Percentiles rank a stretch among this genome's conserved stretches.
Evolutionary conservation across 1,140 invertebrate species (phyloP).

Genomic region (Macrocentrus cingulum): DNA sequence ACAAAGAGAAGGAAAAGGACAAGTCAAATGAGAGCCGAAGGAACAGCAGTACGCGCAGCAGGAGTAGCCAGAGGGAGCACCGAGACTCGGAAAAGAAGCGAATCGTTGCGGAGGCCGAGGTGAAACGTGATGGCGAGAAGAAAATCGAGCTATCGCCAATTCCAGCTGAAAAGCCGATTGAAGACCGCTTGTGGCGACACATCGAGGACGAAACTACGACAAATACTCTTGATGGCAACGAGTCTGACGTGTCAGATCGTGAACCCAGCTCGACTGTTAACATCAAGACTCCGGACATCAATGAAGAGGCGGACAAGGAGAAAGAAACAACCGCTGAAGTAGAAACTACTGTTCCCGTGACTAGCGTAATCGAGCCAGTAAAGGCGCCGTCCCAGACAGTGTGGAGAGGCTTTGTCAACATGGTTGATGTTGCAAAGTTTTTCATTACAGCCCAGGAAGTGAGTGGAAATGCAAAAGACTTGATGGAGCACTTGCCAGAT

Average conservation of each 20-base stretch:
- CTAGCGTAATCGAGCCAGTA: conserved; percentile 16
- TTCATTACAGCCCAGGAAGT: conserved; percentile 81
- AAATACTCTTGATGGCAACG: conserved; percentile 54
- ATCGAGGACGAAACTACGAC: conserved; percentile 53
- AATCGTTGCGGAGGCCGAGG: conserved; percentile 9
- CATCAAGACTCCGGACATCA: conserved; percentile 62
- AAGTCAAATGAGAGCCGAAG: conserved; percentile 25
- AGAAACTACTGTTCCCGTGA: conserved; percentile 21
- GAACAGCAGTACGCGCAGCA: conserved; percentile 26
- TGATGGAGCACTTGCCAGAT: conserved; percentile 73
- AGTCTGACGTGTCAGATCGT: conserved; percentile 57
- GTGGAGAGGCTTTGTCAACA: conserved; percentile 86
- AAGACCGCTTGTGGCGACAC: conserved; percentile 54
- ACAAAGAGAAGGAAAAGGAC: conserved; percentile 31
- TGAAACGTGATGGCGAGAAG: conserved; percentile 25
- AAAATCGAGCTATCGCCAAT: conserved; percentile 36
- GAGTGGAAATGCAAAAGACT: conserved; percentile 68
- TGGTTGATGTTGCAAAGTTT: conserved; percentile 90
- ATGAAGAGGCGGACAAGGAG: conserved; percentile 50
- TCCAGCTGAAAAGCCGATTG: conserved; percentile 42
- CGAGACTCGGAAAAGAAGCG: conserved; percentile 20
- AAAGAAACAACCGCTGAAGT: conserved; percentile 37
- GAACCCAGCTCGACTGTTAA: conserved; percentile 64
- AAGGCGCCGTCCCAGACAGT: conserved; percentile 58
- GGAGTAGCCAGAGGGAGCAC: conserved; percentile 19